Conservation (phyloP, 2,888 invertebrate genomes). For the Electrophaes corylata region DNA sequence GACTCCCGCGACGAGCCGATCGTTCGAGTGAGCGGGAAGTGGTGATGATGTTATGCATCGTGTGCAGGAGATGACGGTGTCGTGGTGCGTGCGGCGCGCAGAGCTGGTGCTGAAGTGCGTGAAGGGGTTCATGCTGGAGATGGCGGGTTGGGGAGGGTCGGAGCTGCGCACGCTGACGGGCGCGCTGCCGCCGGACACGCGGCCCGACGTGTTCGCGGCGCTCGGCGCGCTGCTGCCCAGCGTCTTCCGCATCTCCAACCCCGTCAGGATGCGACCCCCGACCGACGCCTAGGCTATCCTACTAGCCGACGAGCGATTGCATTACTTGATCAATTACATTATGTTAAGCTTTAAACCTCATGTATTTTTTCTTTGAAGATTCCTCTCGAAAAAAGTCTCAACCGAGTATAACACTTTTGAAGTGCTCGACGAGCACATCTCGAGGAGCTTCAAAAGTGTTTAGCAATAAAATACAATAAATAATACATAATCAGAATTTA, state of each 20-base stretch:
- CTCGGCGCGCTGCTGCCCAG: conserved; percentile 93
- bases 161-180: conserved; percentile 91
- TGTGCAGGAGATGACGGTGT: conserved; percentile 94
- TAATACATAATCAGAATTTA: conserved; percentile 29
- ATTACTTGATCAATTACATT: too few relatives aligned
- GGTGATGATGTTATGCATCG: not conserved
- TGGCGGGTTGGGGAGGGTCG: conserved; percentile 96
- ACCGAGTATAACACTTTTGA: too few relatives aligned
- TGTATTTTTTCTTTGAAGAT: too few relatives aligned
- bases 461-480: conserved; percentile 8
- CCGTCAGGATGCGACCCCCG: conserved; percentile 86
- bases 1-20: too few relatives aligned
- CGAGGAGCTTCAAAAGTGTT: not conserved
- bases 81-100: conserved; percentile 98
- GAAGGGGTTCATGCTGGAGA: conserved; percentile 99
- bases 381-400: too few relatives aligned
- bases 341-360: too few relatives aligned
- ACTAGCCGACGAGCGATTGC: too few relatives aligned
- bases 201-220: conserved; percentile 91
- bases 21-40: not conserved
- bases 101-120: conserved; percentile 99
- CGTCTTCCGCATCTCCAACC: conserved; percentile 97
- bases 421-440: not conserved
- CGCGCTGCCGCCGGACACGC: conserved; percentile 48
- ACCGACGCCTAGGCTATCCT: too few relatives aligned